Conservation (phyloP, 2,888 invertebrate genomes). For the Eupsilia transversa region DNA sequence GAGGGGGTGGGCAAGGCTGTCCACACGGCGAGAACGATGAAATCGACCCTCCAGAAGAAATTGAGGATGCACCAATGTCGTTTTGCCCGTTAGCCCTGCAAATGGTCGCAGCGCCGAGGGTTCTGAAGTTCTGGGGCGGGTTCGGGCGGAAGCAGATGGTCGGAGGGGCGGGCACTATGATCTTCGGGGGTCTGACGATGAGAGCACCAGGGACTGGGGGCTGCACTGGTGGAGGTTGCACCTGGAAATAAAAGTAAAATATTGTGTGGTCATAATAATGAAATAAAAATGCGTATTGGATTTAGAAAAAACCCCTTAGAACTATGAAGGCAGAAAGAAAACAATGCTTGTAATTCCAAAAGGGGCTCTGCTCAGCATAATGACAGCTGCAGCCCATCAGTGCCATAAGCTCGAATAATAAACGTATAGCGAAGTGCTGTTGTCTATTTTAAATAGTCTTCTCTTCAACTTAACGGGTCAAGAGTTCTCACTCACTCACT, state of each 20-base stretch:
- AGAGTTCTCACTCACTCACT: too few relatives aligned
- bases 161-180: slow-evolving; percentile 79
- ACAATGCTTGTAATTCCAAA: background rate
- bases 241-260: slow-evolving; percentile 67
- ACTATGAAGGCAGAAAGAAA: background rate
- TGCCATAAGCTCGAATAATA: too few relatives aligned
- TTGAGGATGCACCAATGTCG: background rate
- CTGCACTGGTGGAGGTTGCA: slow-evolving; percentile 76
- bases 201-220: slow-evolving; percentile 75
- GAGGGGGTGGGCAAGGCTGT: background rate
- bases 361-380: background rate
- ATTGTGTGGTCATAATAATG: background rate
- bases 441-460: too few relatives aligned
- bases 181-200: slow-evolving; percentile 78
- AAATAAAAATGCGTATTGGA: background rate
- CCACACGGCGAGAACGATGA: background rate
- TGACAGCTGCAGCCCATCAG: background rate
- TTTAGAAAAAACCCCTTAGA: background rate
- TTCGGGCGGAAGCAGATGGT: slow-evolving; percentile 81
- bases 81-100: slow-evolving; percentile 34
- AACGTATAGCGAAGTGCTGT: too few relatives aligned
- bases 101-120: slow-evolving; percentile 72
- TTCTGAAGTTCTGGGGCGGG: slow-evolving; percentile 75
- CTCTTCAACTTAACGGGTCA: too few relatives aligned
- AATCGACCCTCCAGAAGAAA: background rate